Base-by-base conservation (phyloP, 1,140 invertebrate species). In the Bicyclus anynana region DNA sequence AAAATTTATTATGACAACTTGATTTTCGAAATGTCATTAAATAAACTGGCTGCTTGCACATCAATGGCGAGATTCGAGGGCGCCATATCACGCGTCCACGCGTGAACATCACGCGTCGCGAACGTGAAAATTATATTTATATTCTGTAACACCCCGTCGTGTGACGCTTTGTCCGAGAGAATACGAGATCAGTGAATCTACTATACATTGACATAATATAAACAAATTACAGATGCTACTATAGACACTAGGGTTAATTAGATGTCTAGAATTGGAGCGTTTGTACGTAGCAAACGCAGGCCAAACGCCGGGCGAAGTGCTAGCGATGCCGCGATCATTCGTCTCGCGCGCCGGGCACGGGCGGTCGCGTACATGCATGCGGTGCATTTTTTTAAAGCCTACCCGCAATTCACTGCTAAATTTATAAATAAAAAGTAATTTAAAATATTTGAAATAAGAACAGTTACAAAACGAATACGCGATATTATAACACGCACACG, bases 241-340 rank as follows among this genome's bases (percentile, higher is more conserved):
- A 17, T 12, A 33, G 53, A 51, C 62, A 67, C 73, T 69, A 65
- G 65, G 67, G 56, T 62, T 53, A 37, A 68, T 79, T 73, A 66
- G 63, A 74, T 80, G 70, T 66, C 65, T 76, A 53, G 62, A 77
- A 78, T 78, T 69, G 67, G 68, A 72, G 65, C 67, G n/a, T n/a
- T n/a, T n/a, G n/a, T 72, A 67, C 50, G 53, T 54, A 55, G 53
- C 54, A 64, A 58, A 56, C 44, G 62, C 60, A 55, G 49, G 64
- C 58, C 38, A 33, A 44, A 27, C 59, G 56, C 48, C 64, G 55
- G 42, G 49, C 54, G 48, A 3, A n/a, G n/a, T n/a, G n/a, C n/a
- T n/a, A n/a, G n/a, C n/a, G n/a, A n/a, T n/a, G 37, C 37, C 26
- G 26, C 42, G 57, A 46, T 81, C 78, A 84, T 80, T 84, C 80